Base-by-base conservation (phyloP, 2,113 vertebrate species). In the Boleophthalmus pectinirostris region DNA sequence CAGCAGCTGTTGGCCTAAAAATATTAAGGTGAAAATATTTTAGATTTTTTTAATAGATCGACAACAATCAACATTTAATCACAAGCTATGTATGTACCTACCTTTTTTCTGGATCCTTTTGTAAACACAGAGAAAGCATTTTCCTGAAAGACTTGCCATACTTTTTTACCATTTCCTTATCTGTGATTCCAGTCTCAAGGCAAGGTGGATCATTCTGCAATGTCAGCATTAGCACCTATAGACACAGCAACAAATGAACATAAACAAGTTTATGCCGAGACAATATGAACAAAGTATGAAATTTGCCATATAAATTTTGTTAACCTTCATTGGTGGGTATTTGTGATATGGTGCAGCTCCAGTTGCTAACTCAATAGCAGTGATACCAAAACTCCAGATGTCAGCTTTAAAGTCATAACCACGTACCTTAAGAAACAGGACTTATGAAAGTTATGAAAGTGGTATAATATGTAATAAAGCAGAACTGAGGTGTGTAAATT, bases 311-410 rank as follows among this genome's bases (percentile, higher is more conserved):
- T 15, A 45, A 16, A 65, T 43, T 12, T 64, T 54, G 6, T 29
- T 79, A 74, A 98, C 97, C 94, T 98, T 99, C 98, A 99, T 99
- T 0, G 98, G 97, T 0, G 98, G 97, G 63, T 98, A 99, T 90
- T 99, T 99, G 88, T 99, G 98, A 82, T 99, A 99, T 29, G 98
- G 98, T 72, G 98, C 98, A 5, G 98, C 96, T 51, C 98, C 98
- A 0, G 97, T 98, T 38, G 98, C 98, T 77, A 99, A 86, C 81
- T 99, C 98, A 1, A 99, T 99, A 35, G 98, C 98, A 10, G 98
- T 99, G 85, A 99, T 99, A n/a, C 96, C 98, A 85, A 99, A 99
- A 90, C 98, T 99, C 98, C 98, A 99, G 87, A 99, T 98, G 86
- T 99, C 98, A 25, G 97, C 98, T 93, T 99, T 99, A 89, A 98